phyloP scores from a whole-genome alignment of 2,113 vertebrate species.

The Camelus bactrianus region DNA sequence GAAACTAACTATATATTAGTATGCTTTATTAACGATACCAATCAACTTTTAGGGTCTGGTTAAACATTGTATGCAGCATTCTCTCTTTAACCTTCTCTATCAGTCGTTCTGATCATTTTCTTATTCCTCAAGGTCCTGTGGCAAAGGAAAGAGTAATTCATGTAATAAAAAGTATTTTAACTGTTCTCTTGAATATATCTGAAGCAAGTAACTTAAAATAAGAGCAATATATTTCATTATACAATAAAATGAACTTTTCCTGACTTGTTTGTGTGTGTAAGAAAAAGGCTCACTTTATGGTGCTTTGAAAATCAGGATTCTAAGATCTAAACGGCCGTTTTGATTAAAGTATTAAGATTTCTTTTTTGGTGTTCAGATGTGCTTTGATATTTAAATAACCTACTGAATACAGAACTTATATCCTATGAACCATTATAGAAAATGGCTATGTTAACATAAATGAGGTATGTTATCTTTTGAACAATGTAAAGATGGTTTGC shows the following conservation, averaged over 20 bases:
- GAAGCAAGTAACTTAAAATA: constrained; percentile 46
- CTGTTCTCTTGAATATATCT: constrained; percentile 18
- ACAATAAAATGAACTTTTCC: constrained; percentile 17
- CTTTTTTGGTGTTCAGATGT: constrained; percentile 30
- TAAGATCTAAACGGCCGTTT: constrained; percentile 9
- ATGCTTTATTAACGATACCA: background rate
- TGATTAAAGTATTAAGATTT: background rate
- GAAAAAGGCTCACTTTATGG: constrained; percentile 4
- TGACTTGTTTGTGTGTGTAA: constrained; percentile 23
- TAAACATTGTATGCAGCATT: background rate
- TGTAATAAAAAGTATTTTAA: constrained; percentile 10
- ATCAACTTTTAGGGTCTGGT: background rate
- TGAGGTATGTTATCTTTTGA: constrained; percentile 10
- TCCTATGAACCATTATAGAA: background rate
- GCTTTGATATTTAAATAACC: constrained; percentile 41
- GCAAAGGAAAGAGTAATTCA: constrained; percentile 32
- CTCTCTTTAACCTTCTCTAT: constrained; percentile 36
- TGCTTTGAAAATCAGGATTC: constrained; percentile 7
- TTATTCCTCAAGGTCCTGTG: background rate
- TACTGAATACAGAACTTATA: background rate
- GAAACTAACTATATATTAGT: background rate
- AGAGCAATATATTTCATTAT: constrained; percentile 14
- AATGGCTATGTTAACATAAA: background rate
- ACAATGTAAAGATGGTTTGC: background rate
- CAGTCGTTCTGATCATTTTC: constrained; percentile 24